These are phyloP conservation scores for Kryptolebias ocellatus DNA, from an alignment of 2,797 vertebrate genomes.

Conservation along the genomic window DNA sequence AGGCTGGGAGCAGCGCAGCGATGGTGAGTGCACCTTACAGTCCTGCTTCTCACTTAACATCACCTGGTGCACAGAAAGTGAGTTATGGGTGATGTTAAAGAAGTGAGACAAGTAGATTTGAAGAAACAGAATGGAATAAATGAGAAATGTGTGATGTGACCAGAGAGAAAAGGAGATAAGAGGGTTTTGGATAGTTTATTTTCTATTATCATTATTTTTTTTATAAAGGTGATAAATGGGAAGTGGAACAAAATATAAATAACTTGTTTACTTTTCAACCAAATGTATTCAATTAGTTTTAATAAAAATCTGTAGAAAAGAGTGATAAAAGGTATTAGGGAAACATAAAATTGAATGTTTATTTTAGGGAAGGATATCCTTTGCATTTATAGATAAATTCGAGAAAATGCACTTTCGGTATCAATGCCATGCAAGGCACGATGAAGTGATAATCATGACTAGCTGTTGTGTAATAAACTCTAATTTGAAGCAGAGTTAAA, in stretches of 20 bases:
- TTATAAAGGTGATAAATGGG: too few species aligned
- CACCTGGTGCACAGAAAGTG: too few species aligned
- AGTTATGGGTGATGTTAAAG: too few species aligned
- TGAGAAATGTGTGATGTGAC: too few species aligned
- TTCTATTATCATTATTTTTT: too few species aligned
- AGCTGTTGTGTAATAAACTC: neutral
- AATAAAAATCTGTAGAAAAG: neutral
- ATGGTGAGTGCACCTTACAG: slow-evolving; percentile 74
- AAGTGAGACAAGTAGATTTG: neutral
- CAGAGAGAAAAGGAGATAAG: too few species aligned
- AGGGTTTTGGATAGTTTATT: too few species aligned
- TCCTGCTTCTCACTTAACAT: neutral
- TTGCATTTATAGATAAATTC: neutral
- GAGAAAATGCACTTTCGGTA: neutral
- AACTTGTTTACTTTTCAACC: too few species aligned
- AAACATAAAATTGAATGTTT: too few species aligned
- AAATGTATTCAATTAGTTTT: neutral
- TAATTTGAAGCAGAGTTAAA: slow-evolving; percentile 4
- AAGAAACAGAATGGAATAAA: neutral
- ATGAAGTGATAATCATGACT: neutral
- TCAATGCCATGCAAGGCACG: neutral
- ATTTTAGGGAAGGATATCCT: neutral
- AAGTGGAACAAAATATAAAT: too few species aligned
- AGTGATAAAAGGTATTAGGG: neutral
- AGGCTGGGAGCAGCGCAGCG: slow-evolving; percentile 78